These are phyloP conservation scores for Trachelus tabidus DNA, from an alignment of 2,888 invertebrate species.

Conservation along the genomic window DNA sequence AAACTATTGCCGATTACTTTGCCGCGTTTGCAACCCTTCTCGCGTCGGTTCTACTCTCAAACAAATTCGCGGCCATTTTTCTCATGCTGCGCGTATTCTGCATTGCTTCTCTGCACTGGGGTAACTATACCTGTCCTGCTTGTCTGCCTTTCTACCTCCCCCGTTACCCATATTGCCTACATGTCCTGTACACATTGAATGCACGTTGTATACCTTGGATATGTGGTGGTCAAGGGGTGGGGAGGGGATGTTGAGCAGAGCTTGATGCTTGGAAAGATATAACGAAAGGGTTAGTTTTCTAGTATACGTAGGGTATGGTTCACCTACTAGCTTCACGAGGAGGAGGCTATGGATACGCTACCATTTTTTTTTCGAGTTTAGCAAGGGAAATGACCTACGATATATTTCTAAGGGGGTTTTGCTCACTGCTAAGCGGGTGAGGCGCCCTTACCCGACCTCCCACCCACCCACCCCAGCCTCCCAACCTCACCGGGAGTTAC, in stretches of 20 bases:
- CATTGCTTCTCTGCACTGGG: slow-evolving; percentile 28
- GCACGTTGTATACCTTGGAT: background rate
- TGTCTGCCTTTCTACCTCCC: background rate
- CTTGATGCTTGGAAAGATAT: background rate
- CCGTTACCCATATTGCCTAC: background rate
- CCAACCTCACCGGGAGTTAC: slow-evolving; percentile 31
- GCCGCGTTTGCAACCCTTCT: slow-evolving; percentile 8
- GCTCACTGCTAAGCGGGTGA: slow-evolving; percentile 46
- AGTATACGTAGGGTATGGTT: background rate
- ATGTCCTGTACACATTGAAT: background rate
- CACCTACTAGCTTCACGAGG: background rate
- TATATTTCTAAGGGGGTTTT: slow-evolving; percentile 63
- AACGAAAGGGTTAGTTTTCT: background rate
- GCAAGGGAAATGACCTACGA: slow-evolving; percentile 64
- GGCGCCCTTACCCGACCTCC: slow-evolving; percentile 32
- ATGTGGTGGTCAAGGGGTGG: slow-evolving; percentile 8
- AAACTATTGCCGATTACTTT: slow-evolving; percentile 45
- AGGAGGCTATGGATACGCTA: slow-evolving; percentile 28
- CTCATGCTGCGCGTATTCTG: slow-evolving; percentile 40
- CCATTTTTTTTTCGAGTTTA: slow-evolving; percentile 57
- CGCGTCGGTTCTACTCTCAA: slow-evolving; percentile 22
- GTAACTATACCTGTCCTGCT: background rate
- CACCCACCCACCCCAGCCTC: slow-evolving; percentile 24
- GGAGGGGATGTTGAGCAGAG: slow-evolving; percentile 6
- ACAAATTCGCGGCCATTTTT: slow-evolving; percentile 56